Evolutionary conservation across 2,888 invertebrate genomes (phyloP), one percentile per base, ranked within the genome.

Genomic region (Taenaris catops): DNA sequence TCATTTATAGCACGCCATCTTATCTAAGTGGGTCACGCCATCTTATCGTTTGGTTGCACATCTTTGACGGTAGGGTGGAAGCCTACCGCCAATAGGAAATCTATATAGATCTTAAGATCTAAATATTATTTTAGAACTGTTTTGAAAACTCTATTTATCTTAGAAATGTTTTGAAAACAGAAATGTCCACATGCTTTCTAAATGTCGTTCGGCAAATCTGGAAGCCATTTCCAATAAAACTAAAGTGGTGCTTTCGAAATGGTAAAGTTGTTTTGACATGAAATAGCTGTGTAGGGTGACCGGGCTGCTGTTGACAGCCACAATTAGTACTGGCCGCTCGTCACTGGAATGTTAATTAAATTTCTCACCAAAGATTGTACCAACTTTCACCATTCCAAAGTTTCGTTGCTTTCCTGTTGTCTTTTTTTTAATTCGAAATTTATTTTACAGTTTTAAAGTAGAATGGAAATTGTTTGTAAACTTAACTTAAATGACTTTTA

Each of bases 341-440:
- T 60, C 63, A 59, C 55, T 44, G 53, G 66, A 69, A 71, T 69
- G 66, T 75, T 78, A 76, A 80, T 80, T 74, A 76, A 79, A 78
- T 76, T 68, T 58, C 63, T 41, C 38, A 47, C 52, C 46, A 56
- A 70, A 65, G 63, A 64, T 61, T 57, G 50, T 53, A 51, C 48
- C 51, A 71, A 74, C 58, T 72, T 76, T 51, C 29, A 39, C 53
- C 34, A 40, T 64, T 69, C 53, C 17, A 4, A 24, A 49, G 55
- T 62, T 61, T 51, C 60, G n/a, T n/a, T n/a, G n/a, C n/a, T n/a
- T n/a, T n/a, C 55, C 58, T 48, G 49, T 47, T 58, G 44, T 53
- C 52, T 55, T 55, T 55, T 57, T 62, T 58, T 63, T n/a, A n/a
- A n/a, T n/a, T n/a, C n/a, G n/a, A n/a, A 63, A 60, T 56, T 62